phyloP scores from a whole-genome alignment of 2,113 vertebrate genomes.

The Hoplias malabaricus region DNA sequence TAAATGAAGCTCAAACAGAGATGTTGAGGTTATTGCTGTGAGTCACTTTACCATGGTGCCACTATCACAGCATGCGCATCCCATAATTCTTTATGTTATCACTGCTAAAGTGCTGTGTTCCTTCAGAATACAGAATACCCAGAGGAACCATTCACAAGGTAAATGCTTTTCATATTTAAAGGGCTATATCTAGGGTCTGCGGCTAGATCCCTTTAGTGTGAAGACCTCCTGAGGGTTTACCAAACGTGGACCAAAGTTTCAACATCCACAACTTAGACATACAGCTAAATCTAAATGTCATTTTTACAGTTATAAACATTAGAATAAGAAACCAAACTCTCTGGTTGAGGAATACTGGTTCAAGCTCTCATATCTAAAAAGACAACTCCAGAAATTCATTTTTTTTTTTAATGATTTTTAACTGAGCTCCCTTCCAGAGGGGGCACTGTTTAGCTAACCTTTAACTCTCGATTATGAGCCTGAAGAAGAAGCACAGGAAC shows the following conservation, averaged over 20 bases:
- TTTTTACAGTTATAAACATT: too few species aligned
- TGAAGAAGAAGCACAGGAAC: too few species aligned
- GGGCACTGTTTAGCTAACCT: too few species aligned
- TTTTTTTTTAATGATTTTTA: too few species aligned
- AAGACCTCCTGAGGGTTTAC: neutral
- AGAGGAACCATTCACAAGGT: neutral
- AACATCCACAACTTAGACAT: too few species aligned
- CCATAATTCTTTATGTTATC: neutral
- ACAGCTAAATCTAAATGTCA: too few species aligned
- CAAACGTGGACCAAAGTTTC: neutral
- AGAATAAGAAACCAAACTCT: too few species aligned
- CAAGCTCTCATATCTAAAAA: too few species aligned
- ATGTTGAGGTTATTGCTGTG: neutral
- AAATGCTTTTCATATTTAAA: neutral
- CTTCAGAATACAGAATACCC: neutral
- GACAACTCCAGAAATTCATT: too few species aligned
- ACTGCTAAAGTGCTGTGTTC: neutral
- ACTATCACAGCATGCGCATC: neutral
- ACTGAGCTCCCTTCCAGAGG: too few species aligned
- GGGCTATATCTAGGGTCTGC: neutral
- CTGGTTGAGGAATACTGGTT: too few species aligned
- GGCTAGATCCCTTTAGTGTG: neutral
- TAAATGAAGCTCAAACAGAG: neutral
- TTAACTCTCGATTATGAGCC: too few species aligned
- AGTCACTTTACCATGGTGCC: neutral